Base-by-base conservation (phyloP, 1,140 invertebrate genomes). In the Riptortus pedestris region DNA sequence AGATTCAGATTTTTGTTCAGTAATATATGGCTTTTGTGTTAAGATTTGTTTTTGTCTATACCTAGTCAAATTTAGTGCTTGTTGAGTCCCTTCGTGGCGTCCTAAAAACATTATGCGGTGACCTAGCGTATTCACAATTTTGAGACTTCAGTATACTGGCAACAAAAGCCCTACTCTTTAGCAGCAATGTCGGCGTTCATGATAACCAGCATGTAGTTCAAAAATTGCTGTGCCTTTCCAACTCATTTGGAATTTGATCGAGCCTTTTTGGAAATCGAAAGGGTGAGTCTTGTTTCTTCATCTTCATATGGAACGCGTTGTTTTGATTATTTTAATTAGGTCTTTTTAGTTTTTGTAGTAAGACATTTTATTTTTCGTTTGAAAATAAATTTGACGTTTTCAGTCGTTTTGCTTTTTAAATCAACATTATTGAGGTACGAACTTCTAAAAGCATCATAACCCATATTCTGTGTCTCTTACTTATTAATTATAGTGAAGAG, bases 111-210 rank as follows among this genome's bases (percentile, higher is more conserved):
- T 22, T 51, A 51, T 51, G 48, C 48, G 48, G 48, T 51, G 48
- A 51, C 48, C 48, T 51, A 51, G n/a, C 48, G 48, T 51, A 20
- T 20, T 20, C 16, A 12, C 24, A 11, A 51, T 3, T 51, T 2
- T 9, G 48, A 51, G 31, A 51, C 48, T 20, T 51, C 24, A n/a
- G 48, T 22, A 51, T 11, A 51, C 48, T 51, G 11, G n/a, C 48
- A 51, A 51, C 48, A 51, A 51, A 51, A 51, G 48, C n/a, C 48
- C n/a, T 51, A 51, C 48, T 51, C 48, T 51, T 12, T n/a, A 11
- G 48, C 24, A 51, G 48, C 22, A 20, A 51, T 51, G 48, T 51
- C 48, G 48, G 48, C 48, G 18, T 51, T 51, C n/a, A 24, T n/a
- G 48, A 22, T 51, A 22, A 20, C 9, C 48, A 51, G 48, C 48